Evolutionary conservation across 2,888 invertebrate genomes (phyloP), one percentile per base, ranked within the genome.

Genomic region (Dryadula phaetusa): DNA sequence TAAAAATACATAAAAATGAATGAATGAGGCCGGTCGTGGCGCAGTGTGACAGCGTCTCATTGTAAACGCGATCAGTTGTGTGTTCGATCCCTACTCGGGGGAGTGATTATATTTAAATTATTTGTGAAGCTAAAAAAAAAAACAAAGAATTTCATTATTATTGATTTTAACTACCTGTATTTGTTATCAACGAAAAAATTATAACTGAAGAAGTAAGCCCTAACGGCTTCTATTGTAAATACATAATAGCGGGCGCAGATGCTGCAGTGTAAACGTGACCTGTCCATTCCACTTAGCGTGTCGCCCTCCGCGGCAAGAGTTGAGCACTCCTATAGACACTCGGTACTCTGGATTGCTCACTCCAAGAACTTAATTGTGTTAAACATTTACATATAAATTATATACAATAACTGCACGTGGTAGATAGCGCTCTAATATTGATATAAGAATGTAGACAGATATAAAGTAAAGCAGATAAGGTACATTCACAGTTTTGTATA

Each of bases 281-380:
- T 60, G 42, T 60, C 60, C 44, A 60, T 32, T 60, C 60, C 18
- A 60, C 44, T 60, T 60, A 60, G 32, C 60, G 18, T 16, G 44
- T 60, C 44, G 44, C 12, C 58, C 28, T 25, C 28, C 10, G 16
- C 25, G n/a, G 25, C 58, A 12, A n/a, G 16, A 28, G 18, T 22
- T 44, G 40, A 40, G 58, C 44, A 44, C 42, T 28, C 28, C 28
- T 12, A 32, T 3, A 54, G 34, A 54, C 54, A 37, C 34, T n/a
- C n/a, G n/a, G n/a, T 54, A 34, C 14, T 28, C 28, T 28, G 3
- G 49, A 16, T 28, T 52, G 49, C 16, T 52, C 10, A 16, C n/a
- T n/a, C 4, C 47, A n/a, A 47, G 47, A 25, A 25, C 25, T 32
- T 28, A 10, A 28, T 28, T 16, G 12, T 32, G 1, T 46, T 46